Percentiles rank a stretch among this genome's conserved stretches.
Conservation (phyloP, 2,113 vertebrate genomes). For the Taxidea taxus region DNA sequence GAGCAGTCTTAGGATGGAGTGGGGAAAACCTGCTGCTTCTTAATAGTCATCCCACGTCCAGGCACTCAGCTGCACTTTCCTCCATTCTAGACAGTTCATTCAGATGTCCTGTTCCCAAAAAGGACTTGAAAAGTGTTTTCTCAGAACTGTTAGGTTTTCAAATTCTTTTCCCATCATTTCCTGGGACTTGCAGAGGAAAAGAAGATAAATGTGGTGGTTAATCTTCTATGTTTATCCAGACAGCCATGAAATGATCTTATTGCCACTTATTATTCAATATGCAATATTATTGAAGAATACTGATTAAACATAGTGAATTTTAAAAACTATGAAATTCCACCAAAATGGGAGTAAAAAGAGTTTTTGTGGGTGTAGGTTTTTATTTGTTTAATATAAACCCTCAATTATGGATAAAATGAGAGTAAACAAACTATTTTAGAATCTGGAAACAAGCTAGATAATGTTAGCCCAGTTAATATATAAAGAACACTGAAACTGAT, state of each 20-base stretch:
- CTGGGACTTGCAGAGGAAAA: neutral
- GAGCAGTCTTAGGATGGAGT: neutral
- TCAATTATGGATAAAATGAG: neutral
- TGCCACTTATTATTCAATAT: neutral
- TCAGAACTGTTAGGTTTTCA: neutral
- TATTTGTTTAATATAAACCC: neutral
- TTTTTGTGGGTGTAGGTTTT: neutral
- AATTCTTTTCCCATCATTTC: neutral
- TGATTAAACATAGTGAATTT: neutral
- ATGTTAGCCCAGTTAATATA: neutral
- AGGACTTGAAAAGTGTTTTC: neutral
- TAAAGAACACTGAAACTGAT: neutral
- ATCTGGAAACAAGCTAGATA: neutral
- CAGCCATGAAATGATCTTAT: neutral
- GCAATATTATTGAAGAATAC: neutral
- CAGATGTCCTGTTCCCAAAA: neutral
- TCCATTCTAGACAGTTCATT: neutral
- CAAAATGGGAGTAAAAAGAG: neutral
- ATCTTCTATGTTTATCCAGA: neutral
- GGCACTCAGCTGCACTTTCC: rapidly evolving
- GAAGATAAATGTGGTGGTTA: neutral
- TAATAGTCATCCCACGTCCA: neutral
- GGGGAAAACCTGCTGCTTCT: neutral
- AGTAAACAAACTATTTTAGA: neutral
- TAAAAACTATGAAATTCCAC: neutral